A percentile compares a stretch with the other conserved stretches of the same genome.
Conservation (phyloP, 2,888 invertebrate species). For the Cheiracanthium punctorium region DNA sequence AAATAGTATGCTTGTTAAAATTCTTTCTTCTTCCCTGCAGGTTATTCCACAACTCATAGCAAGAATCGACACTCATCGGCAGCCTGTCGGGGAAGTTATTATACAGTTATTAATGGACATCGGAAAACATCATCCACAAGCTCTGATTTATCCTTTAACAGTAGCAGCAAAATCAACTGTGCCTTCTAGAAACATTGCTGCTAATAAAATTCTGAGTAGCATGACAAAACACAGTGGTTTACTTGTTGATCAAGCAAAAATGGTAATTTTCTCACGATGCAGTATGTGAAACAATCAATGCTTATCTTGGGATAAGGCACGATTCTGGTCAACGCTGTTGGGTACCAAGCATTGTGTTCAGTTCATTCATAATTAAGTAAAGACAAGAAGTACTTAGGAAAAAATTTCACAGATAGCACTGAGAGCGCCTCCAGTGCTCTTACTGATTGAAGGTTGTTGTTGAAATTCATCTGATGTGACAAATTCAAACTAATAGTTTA, state of each 20-base stretch:
- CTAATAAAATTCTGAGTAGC: slow-evolving; percentile 93
- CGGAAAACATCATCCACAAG: slow-evolving; percentile 98
- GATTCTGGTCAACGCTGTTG: no score
- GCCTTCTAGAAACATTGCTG: slow-evolving; percentile 88
- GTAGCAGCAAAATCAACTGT: slow-evolving; percentile 97
- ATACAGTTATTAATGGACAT: slow-evolving; percentile 96
- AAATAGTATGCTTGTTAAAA: no score
- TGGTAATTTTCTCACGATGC: slow-evolving; percentile 82
- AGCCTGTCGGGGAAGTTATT: slow-evolving; percentile 91
- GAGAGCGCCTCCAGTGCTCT: no score
- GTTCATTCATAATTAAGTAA: no score
- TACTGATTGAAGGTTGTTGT: no score
- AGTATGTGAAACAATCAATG: no score
- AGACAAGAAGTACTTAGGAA: no score
- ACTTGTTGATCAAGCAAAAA: slow-evolving; percentile 94
- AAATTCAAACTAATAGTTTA: no score
- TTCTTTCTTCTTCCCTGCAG: slow-evolving; percentile 73
- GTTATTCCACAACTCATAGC: slow-evolving; percentile 99
- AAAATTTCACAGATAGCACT: no score
- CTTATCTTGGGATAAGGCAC: no score
- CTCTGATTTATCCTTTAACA: slow-evolving; percentile 96
- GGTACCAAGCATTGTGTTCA: no score
- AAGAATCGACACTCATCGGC: slow-evolving; percentile 94
- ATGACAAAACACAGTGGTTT: slow-evolving; percentile 96
- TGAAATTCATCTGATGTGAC: no score